A percentile compares a stretch with the other conserved stretches of the same genome.
Evolutionary conservation across 2,888 invertebrate genomes (phyloP).

Genomic region (Cistogaster globosa): DNA sequence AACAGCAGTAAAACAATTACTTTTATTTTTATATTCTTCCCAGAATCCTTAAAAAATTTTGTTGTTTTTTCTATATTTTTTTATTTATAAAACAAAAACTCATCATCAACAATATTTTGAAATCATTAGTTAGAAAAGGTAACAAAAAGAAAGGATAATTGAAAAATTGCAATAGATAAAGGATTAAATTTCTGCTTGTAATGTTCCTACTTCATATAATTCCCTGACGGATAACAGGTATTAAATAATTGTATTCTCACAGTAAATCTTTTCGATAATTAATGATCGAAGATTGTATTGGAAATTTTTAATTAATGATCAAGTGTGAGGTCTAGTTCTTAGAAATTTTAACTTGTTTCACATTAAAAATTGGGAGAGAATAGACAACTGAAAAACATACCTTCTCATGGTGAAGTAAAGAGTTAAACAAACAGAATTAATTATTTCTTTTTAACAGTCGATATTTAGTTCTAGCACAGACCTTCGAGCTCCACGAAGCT

Average conservation of each 20-base stretch:
- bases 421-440: no score
- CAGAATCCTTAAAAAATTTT: slow-evolving; percentile 48
- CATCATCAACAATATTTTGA: slow-evolving; percentile 30
- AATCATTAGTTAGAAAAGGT: slow-evolving; percentile 43
- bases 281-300: background rate
- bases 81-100: background rate
- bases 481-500: no score
- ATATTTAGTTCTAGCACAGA: no score
- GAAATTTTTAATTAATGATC: background rate
- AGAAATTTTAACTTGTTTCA: no score
- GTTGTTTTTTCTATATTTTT: slow-evolving; percentile 18
- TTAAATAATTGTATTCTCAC: slow-evolving; percentile 12
- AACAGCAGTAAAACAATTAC: slow-evolving; percentile 33
- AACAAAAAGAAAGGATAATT: background rate
- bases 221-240: slow-evolving; percentile 42
- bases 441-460: no score
- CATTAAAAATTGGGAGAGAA: no score
- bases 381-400: no score
- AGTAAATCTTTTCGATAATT: slow-evolving; percentile 11
- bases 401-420: no score
- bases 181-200: slow-evolving; percentile 66
- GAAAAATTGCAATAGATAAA: slow-evolving; percentile 46
- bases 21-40: background rate
- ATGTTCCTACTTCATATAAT: slow-evolving; percentile 26
- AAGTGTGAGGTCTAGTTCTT: slow-evolving; percentile 35